These are phyloP conservation scores for Seriola aureovittata DNA, from an alignment of 2,113 vertebrate genomes.

Conservation along the genomic window DNA sequence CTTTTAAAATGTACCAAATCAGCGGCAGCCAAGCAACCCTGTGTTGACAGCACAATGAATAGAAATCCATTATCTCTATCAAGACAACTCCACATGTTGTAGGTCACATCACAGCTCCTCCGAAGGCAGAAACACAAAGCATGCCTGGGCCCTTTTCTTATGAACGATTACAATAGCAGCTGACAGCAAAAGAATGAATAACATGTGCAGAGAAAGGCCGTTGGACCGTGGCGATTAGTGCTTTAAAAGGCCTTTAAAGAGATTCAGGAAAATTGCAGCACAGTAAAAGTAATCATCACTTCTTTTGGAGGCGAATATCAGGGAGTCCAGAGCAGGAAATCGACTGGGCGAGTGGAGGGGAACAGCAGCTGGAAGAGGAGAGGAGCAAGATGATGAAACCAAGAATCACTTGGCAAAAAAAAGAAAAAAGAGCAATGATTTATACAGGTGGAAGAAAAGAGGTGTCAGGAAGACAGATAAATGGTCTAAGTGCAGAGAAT, in stretches of 20 bases:
- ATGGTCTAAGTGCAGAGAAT: conserved; percentile 19
- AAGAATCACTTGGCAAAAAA: not conserved
- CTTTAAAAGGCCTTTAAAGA: not conserved
- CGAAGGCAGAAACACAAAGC: conserved; percentile 17
- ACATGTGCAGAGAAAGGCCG: not conserved
- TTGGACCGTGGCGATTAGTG: conserved; percentile 6
- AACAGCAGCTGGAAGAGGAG: not conserved
- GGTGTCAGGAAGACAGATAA: conserved; percentile 18
- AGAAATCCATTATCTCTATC: conserved; percentile 9
- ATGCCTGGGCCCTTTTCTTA: not conserved
- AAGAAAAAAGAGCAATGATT: conserved; percentile 12
- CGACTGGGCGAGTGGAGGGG: not conserved
- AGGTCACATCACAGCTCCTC: conserved; percentile 9
- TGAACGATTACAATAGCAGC: not conserved
- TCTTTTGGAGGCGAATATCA: not conserved
- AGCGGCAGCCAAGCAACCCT: not conserved
- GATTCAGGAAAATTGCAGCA: conserved; percentile 7
- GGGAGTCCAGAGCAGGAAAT: conserved; percentile 9
- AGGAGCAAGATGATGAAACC: conserved; percentile 32
- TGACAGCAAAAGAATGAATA: conserved; percentile 12
- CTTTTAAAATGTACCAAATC: not conserved
- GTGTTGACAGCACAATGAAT: not conserved
- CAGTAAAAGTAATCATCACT: conserved; percentile 19
- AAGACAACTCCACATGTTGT: not conserved
- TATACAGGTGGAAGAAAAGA: not conserved